These are phyloP conservation scores for Teleogryllus occipitalis DNA, from an alignment of 1,140 invertebrate species.

Conservation along the genomic window DNA sequence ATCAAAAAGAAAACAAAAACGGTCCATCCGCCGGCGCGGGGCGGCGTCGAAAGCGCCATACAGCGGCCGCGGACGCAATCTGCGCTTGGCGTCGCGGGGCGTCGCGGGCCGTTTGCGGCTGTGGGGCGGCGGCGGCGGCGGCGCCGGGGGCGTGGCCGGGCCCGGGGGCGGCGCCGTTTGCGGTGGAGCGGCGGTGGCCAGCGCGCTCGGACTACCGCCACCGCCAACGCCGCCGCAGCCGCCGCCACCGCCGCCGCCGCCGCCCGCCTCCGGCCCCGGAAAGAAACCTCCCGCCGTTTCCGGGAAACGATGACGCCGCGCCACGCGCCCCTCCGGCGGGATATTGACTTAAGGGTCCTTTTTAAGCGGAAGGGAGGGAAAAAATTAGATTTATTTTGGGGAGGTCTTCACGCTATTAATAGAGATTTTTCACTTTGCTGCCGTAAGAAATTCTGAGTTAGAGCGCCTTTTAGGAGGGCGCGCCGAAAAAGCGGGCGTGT, in stretches of 20 bases:
- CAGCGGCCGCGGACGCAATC: too few species aligned
- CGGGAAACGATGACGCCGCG: background rate
- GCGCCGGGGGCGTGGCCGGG: too few species aligned
- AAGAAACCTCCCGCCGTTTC: background rate
- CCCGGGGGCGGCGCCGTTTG: background rate
- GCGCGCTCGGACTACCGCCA: background rate
- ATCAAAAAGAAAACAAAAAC: too few species aligned
- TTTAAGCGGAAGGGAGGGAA: background rate
- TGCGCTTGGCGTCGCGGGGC: too few species aligned
- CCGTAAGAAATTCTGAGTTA: background rate
- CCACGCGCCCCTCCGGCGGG: too few species aligned
- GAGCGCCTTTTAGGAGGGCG: background rate
- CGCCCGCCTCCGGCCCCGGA: background rate
- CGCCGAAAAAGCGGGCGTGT: background rate
- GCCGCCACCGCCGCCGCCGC: background rate
- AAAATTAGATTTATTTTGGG: background rate
- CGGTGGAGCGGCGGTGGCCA: background rate
- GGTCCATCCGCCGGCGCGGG: too few species aligned
- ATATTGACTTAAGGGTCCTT: background rate
- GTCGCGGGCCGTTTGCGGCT: background rate
- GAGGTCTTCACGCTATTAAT: background rate
- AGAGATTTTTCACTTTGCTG: background rate
- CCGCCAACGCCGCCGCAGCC: background rate
- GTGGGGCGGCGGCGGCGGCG: background rate
- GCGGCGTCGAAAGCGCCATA: too few species aligned